Evolutionary conservation across 2,113 vertebrate species (phyloP).

Genomic region (Channa maculata): DNA sequence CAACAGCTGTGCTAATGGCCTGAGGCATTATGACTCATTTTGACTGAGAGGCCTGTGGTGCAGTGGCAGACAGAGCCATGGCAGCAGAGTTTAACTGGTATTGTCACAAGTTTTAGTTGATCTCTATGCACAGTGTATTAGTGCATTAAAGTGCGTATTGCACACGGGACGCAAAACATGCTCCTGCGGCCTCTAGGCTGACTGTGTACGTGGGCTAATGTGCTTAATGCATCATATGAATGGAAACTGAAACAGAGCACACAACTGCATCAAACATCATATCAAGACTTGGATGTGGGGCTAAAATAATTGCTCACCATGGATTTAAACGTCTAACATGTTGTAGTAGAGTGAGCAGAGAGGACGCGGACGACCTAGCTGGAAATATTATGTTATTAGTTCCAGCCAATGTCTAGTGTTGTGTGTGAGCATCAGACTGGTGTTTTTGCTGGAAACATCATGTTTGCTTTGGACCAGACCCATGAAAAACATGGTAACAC

Average conservation of each 20-base stretch:
- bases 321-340: neutral
- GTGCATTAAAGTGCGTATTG: neutral
- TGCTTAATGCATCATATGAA: neutral
- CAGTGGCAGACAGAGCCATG: constrained; percentile 35
- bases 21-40: constrained; percentile 52
- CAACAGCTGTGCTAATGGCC: constrained; percentile 61
- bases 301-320: constrained; percentile 1
- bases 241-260: neutral
- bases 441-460: constrained; percentile 75
- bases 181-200: neutral
- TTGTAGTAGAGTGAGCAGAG: neutral
- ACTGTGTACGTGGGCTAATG: neutral
- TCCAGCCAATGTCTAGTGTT: constrained; percentile 45
- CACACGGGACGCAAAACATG: neutral
- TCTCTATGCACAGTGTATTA: neutral
- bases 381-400: constrained; percentile 44
- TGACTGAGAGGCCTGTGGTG: constrained; percentile 40
- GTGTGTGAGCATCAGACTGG: constrained; percentile 55
- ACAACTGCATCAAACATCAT: neutral
- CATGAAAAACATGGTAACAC: constrained; percentile 69
- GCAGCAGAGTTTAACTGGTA: constrained; percentile 5
- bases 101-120: constrained; percentile 2
- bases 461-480: constrained; percentile 67
- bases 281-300: neutral
- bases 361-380: constrained; percentile 34